Conservation (phyloP, 1,140 invertebrate species). For the Pseudomyrmex concolor region DNA sequence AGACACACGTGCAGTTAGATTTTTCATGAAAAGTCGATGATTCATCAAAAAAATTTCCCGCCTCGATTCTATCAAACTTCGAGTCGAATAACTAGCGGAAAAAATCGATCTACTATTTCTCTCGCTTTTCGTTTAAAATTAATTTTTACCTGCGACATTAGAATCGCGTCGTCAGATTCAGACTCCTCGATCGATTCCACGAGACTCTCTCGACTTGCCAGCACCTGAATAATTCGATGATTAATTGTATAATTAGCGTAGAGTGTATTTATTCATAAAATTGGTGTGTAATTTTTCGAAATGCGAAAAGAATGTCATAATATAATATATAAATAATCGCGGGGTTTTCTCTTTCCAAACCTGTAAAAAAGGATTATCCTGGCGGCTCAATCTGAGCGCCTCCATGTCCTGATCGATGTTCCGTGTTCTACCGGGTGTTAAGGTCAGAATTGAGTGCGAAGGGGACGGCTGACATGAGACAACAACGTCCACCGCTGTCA, state of each 20-base stretch:
- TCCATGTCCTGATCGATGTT: slow-evolving; percentile 94
- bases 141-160: slow-evolving; percentile 89
- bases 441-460: slow-evolving; percentile 87
- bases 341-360: slow-evolving; percentile 77
- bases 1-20: slow-evolving; percentile 3
- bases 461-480: slow-evolving; percentile 85
- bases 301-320: background rate
- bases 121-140: background rate
- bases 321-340: slow-evolving; percentile 25
- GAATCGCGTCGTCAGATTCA: slow-evolving; percentile 90
- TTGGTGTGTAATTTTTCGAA: too few species aligned
- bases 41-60: too few species aligned
- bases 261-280: background rate
- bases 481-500: slow-evolving; percentile 84
- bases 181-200: slow-evolving; percentile 90
- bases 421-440: slow-evolving; percentile 90
- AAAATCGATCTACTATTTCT: too few species aligned
- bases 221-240: slow-evolving; percentile 86
- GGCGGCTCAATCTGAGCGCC: slow-evolving; percentile 90
- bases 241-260: slow-evolving; percentile 53
- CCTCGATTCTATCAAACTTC: too few species aligned
- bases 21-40: background rate
- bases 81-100: too few species aligned
- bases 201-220: slow-evolving; percentile 91
- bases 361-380: slow-evolving; percentile 93